Conservation (phyloP, 2,113 vertebrate species). For the Macrotus californicus region DNA sequence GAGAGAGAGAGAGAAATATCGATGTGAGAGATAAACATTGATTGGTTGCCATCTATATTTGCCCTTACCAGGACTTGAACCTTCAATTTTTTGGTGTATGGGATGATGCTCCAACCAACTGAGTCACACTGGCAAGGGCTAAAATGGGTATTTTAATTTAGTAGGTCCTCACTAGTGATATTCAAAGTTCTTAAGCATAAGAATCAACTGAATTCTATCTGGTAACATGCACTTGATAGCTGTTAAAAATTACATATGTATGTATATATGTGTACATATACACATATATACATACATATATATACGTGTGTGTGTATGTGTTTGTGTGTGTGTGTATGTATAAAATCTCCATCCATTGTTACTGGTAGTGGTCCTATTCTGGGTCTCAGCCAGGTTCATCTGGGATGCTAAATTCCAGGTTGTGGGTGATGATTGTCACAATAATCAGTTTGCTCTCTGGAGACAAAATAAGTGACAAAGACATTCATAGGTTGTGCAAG, state of each 20-base stretch:
- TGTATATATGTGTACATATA: neutral
- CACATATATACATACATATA: too few species aligned
- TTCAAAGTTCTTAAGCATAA: neutral
- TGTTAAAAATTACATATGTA: neutral
- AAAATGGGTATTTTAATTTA: neutral
- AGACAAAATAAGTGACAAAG: slow-evolving; percentile 29
- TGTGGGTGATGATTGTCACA: slow-evolving; percentile 3
- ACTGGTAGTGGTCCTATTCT: neutral
- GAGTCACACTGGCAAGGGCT: neutral
- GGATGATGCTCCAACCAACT: too few species aligned
- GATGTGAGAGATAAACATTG: too few species aligned
- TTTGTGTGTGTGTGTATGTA: neutral
- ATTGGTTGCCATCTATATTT: too few species aligned
- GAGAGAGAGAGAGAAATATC: too few species aligned
- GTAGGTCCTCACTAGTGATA: neutral
- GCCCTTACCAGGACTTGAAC: too few species aligned
- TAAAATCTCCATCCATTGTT: neutral
- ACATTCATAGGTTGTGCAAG: neutral
- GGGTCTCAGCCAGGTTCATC: neutral
- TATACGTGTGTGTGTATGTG: neutral
- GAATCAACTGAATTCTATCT: neutral
- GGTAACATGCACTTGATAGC: neutral
- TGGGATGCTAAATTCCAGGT: slow-evolving; percentile 18
- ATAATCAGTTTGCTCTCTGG: slow-evolving; percentile 19
- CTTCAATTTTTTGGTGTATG: too few species aligned